phyloP scores from a whole-genome alignment of 2,113 vertebrate species.

The Orthochromis indermauri region DNA sequence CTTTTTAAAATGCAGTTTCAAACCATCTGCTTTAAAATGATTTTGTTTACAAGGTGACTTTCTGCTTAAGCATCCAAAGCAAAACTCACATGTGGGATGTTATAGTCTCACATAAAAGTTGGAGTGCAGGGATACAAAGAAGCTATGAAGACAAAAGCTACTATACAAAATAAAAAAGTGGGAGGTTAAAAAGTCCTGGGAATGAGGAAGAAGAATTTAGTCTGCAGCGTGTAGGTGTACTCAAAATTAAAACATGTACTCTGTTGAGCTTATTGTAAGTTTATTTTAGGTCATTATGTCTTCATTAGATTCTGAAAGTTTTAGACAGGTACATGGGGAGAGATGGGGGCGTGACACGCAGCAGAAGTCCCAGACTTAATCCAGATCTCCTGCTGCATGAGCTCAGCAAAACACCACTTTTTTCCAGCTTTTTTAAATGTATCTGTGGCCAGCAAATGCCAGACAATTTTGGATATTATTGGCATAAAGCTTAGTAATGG shows the following conservation, averaged over 20 bases:
- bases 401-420: neutral
- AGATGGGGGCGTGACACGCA: neutral
- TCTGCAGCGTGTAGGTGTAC: neutral
- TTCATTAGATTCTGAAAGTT: neutral
- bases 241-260: neutral
- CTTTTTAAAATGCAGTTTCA: neutral
- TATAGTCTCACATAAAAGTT: neutral
- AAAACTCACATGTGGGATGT: neutral
- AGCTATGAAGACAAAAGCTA: neutral
- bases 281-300: neutral
- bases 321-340: neutral
- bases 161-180: neutral
- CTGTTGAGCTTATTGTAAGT: neutral
- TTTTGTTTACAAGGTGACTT: neutral
- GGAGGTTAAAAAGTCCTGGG: neutral
- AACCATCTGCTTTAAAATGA: neutral
- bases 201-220: neutral
- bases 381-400: neutral
- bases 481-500: neutral
- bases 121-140: neutral
- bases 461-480: neutral
- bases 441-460: neutral
- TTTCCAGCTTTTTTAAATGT: neutral
- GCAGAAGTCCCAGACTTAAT: neutral
- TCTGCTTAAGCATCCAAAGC: neutral